Percentiles rank a stretch among this genome's conserved stretches.
Evolutionary conservation across 2,888 invertebrate species (phyloP).

Genomic region (Drosophila conformis): DNA sequence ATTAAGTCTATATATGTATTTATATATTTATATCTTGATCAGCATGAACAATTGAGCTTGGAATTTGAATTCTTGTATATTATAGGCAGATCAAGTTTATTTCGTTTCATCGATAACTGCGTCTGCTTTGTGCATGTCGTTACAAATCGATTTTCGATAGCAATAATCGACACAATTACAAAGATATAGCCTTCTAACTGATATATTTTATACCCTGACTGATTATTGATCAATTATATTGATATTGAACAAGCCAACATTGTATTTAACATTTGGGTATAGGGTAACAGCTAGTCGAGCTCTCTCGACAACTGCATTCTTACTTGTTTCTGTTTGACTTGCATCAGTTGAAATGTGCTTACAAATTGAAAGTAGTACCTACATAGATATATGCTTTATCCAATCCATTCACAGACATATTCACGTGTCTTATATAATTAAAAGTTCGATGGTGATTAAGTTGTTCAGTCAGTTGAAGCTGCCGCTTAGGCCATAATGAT

Average conservation of each 20-base stretch:
- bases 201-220: not conserved
- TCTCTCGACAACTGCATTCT: not conserved
- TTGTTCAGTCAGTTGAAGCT: not conserved
- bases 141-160: not conserved
- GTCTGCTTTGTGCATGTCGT: not conserved
- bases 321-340: not conserved
- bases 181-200: not conserved
- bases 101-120: not conserved
- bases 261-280: not conserved
- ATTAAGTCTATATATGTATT: not conserved
- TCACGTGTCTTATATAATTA: not conserved
- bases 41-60: not conserved
- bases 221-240: not conserved
- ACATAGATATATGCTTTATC: not conserved
- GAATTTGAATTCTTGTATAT: not conserved
- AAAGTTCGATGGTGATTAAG: not conserved
- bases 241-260: not conserved
- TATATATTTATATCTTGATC: not conserved
- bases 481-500: not conserved
- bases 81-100: not conserved
- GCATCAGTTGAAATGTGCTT: not conserved
- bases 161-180: not conserved
- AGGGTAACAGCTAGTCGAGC: not conserved
- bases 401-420: not conserved
- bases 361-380: not conserved